These are phyloP conservation scores for Myxocyprinus asiaticus DNA, from an alignment of 2,113 vertebrate genomes.

Conservation along the genomic window DNA sequence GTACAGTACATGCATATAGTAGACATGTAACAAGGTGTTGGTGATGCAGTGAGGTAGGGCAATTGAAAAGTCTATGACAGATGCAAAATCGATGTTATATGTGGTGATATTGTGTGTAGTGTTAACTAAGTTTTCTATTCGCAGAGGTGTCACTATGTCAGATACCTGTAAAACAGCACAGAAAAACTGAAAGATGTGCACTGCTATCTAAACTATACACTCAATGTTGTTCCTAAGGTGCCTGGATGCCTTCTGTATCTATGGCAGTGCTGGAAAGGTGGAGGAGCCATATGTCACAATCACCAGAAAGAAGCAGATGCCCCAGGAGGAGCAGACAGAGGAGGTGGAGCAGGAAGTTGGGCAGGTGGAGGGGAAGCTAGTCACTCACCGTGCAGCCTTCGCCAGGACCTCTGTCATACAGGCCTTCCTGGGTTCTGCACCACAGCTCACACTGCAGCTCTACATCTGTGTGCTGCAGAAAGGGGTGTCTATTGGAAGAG, in stretches of 20 bases:
- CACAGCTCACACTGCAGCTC: slow-evolving; percentile 94
- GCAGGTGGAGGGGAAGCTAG: slow-evolving; percentile 92
- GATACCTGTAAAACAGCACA: too few relatives aligned
- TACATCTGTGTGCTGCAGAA: slow-evolving; percentile 89
- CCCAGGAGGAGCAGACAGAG: slow-evolving; percentile 83
- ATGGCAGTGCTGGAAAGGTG: slow-evolving; percentile 79
- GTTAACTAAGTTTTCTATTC: too few relatives aligned
- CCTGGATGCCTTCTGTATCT: slow-evolving; percentile 92
- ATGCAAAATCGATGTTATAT: too few relatives aligned
- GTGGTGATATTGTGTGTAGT: too few relatives aligned
- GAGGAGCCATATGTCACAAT: slow-evolving; percentile 99
- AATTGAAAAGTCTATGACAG: too few relatives aligned
- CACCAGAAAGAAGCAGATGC: slow-evolving; percentile 92
- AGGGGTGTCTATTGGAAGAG: slow-evolving; percentile 81
- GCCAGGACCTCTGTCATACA: slow-evolving; percentile 94
- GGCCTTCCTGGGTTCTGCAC: slow-evolving; percentile 95
- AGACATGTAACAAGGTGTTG: too few relatives aligned
- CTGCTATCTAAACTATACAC: too few relatives aligned
- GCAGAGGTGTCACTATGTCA: too few relatives aligned
- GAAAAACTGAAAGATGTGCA: too few relatives aligned
- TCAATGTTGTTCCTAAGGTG: slow-evolving; percentile 75
- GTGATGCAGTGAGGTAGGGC: too few relatives aligned
- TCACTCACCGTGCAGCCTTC: slow-evolving; percentile 91
- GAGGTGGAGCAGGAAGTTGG: slow-evolving; percentile 94
- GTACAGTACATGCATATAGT: too few relatives aligned